Conservation (phyloP, 2,797 vertebrate genomes). For the Clarias laeviceps region DNA sequence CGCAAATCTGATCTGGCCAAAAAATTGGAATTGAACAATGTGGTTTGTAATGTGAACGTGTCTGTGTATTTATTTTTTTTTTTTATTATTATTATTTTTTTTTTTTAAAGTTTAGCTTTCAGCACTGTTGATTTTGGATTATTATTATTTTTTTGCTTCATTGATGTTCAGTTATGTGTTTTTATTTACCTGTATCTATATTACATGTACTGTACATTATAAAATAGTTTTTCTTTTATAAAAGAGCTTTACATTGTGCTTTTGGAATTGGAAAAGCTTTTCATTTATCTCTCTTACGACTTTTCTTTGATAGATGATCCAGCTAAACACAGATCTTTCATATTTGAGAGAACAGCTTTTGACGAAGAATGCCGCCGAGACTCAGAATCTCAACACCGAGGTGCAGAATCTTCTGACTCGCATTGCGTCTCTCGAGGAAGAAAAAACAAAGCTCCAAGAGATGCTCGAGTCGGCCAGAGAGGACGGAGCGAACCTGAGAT, state of each 20-base stretch:
- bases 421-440: constrained; percentile 61
- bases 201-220: neutral
- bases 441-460: constrained; percentile 72
- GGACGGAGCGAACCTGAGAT: constrained; percentile 60
- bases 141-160: neutral
- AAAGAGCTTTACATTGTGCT: neutral
- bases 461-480: constrained; percentile 57
- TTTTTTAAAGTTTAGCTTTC: too few relatives aligned
- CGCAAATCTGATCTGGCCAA: too few relatives aligned
- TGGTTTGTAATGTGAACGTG: too few relatives aligned
- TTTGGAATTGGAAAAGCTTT: neutral
- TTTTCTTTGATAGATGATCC: constrained; percentile 40
- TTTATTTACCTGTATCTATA: neutral
- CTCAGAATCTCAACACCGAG: constrained; percentile 21
- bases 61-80: too few relatives aligned
- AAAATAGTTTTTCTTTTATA: too few relatives aligned
- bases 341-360: constrained; percentile 44
- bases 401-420: constrained; percentile 57
- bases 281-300: neutral
- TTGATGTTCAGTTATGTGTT: neutral
- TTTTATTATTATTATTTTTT: too few relatives aligned
- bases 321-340: constrained; percentile 51
- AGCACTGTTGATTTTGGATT: too few relatives aligned
- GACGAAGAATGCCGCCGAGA: constrained; percentile 32
- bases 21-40: too few relatives aligned